phyloP scores from a whole-genome alignment of 2,797 vertebrate genomes.

The Gadopsis bispinosus region DNA sequence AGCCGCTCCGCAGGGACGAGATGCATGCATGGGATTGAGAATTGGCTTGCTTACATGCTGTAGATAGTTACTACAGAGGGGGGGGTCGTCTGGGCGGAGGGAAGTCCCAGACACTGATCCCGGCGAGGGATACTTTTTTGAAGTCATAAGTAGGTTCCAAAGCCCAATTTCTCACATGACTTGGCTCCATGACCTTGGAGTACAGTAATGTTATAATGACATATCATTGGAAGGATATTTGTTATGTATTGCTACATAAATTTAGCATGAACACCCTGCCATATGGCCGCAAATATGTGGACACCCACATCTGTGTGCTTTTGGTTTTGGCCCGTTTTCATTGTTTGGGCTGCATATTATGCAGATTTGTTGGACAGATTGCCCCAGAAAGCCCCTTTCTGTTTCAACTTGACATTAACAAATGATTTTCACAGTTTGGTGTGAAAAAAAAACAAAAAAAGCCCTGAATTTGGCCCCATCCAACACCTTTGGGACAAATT shows the following conservation, averaged over 20 bases:
- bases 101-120: constrained; percentile 33
- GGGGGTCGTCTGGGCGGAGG: constrained; percentile 26
- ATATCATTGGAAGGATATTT: background rate
- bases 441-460: background rate
- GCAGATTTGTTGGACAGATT: background rate
- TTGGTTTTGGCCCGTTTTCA: background rate
- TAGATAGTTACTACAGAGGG: constrained; percentile 39
- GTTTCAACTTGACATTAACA: background rate
- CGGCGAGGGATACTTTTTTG: constrained; percentile 37
- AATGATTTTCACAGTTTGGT: background rate
- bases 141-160: constrained; percentile 23
- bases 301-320: background rate
- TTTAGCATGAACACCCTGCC: background rate
- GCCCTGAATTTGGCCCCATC: background rate
- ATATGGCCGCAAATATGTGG: background rate
- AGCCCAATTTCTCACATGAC: constrained; percentile 26
- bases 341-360: background rate
- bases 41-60: constrained; percentile 29
- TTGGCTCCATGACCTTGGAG: constrained; percentile 23
- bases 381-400: background rate
- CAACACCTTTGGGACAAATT: constrained; percentile 4
- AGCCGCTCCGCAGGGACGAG: constrained; percentile 44
- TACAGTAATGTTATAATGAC: background rate
- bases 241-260: background rate
- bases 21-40: constrained; percentile 37